These are phyloP conservation scores for Cydia pomonella DNA, from an alignment of 1,140 invertebrate genomes.

Conservation along the genomic window DNA sequence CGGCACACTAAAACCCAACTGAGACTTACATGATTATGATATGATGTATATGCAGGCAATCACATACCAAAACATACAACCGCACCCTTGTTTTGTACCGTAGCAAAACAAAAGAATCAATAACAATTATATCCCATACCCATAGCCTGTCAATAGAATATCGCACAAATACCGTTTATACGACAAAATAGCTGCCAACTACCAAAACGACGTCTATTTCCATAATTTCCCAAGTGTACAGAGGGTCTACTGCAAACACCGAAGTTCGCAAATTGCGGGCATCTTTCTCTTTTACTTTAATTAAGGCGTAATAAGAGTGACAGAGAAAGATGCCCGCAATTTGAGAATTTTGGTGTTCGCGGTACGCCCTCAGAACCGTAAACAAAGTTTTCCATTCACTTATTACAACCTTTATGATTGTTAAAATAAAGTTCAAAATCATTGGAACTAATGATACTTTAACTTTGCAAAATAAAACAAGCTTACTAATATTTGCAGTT, in stretches of 20 bases:
- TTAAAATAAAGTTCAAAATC: neutral
- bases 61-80: neutral
- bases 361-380: neutral
- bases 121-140: neutral
- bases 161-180: constrained; percentile 46
- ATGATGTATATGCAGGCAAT: too few species aligned
- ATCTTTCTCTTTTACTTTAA: too few species aligned
- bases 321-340: too few species aligned
- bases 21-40: too few species aligned
- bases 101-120: constrained; percentile 16
- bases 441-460: neutral
- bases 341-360: too few species aligned
- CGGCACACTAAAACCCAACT: too few species aligned
- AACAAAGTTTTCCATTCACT: neutral
- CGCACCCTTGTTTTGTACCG: neutral
- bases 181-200: constrained; percentile 47
- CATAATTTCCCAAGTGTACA: constrained; percentile 47
- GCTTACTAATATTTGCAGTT: neutral
- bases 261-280: too few species aligned
- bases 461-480: neutral
- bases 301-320: too few species aligned
- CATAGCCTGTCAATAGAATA: constrained; percentile 14
- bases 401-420: neutral
- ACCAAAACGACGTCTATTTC: constrained; percentile 38
- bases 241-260: too few species aligned